Evolutionary conservation across 2,113 vertebrate genomes (phyloP), one percentile per base, ranked within the genome.

Genomic region (Electrona antarctica): DNA sequence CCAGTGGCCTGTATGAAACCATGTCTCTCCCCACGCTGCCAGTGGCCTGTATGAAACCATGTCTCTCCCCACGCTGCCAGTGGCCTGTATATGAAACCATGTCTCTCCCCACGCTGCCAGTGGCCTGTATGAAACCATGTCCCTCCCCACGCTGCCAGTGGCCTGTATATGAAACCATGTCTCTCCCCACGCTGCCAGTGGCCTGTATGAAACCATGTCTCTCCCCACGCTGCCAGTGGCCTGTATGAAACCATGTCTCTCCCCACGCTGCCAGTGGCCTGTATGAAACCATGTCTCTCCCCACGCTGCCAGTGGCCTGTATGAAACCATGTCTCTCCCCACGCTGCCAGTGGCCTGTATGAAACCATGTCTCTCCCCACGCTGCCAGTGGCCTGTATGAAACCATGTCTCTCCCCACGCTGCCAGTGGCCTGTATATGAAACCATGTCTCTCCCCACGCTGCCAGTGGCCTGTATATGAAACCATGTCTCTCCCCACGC

Each of bases 371-470:
- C 67, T 52, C 57, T 47, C 64, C 61, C 59, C 28, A n/a, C 57
- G 51, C 67, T 12, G 5, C 64, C 29, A 56, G n/a, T n/a, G n/a
- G n/a, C n/a, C n/a, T n/a, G n/a, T n/a, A n/a, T 4, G 48, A 57
- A 66, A 68, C 45, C 8, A 50, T 41, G 49, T 63, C 67, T 52
- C 57, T 47, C 64, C 61, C 59, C 28, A n/a, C 57, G 51, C 67
- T 12, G 5, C 64, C 29, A 56, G n/a, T n/a, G n/a, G n/a, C n/a
- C n/a, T n/a, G n/a, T n/a, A n/a, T n/a, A n/a, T 4, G 48, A 57
- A 66, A 68, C 45, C 8, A 50, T 41, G 49, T 63, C 67, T 52
- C 57, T 47, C 64, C 61, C 59, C 28, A n/a, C 57, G 51, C 67
- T 12, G 5, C 64, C 29, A 56, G n/a, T n/a, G n/a, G n/a, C n/a